Conservation (phyloP, 1,140 invertebrate species). For the Drosophila asahinai region DNA sequence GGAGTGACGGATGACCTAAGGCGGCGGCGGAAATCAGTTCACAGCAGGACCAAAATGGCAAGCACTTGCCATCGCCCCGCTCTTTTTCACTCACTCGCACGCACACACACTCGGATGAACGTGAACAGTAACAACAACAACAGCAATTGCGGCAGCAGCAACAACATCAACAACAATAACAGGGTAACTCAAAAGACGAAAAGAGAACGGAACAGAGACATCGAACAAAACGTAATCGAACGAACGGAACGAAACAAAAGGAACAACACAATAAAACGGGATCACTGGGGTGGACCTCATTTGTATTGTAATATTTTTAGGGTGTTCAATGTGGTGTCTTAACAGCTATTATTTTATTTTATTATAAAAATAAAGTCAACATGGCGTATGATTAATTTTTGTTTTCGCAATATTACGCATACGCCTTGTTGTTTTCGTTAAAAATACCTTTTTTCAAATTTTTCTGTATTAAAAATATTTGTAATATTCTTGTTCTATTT, state of each 20-base stretch:
- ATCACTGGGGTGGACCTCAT: slow-evolving; percentile 39
- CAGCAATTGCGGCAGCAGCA: slow-evolving; percentile 53
- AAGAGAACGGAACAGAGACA: slow-evolving; percentile 44
- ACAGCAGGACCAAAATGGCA: slow-evolving; percentile 34
- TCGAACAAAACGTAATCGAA: slow-evolving; percentile 32
- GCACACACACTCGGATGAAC: slow-evolving; percentile 33
- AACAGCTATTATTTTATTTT: not conserved
- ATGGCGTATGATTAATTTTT: slow-evolving; percentile 10
- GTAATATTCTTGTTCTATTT: too few species aligned
- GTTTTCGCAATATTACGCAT: not conserved
- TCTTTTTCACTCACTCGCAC: slow-evolving; percentile 16
- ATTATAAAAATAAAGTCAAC: not conserved
- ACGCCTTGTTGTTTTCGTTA: not conserved
- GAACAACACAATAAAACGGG: slow-evolving; percentile 36
- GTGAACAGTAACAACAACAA: slow-evolving; percentile 63
- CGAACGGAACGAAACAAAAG: slow-evolving; percentile 33
- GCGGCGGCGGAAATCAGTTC: slow-evolving; percentile 42
- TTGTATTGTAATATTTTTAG: not conserved
- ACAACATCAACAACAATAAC: slow-evolving; percentile 65
- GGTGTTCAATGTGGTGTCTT: not conserved
- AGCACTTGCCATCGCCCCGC: slow-evolving; percentile 27
- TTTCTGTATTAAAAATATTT: not conserved
- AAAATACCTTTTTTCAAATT: not conserved
- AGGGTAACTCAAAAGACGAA: slow-evolving; percentile 58
- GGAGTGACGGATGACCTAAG: slow-evolving; percentile 66